These are phyloP conservation scores for Cremastobaeus sp. DNA, from an alignment of 2,888 invertebrate genomes.

Conservation along the genomic window DNA sequence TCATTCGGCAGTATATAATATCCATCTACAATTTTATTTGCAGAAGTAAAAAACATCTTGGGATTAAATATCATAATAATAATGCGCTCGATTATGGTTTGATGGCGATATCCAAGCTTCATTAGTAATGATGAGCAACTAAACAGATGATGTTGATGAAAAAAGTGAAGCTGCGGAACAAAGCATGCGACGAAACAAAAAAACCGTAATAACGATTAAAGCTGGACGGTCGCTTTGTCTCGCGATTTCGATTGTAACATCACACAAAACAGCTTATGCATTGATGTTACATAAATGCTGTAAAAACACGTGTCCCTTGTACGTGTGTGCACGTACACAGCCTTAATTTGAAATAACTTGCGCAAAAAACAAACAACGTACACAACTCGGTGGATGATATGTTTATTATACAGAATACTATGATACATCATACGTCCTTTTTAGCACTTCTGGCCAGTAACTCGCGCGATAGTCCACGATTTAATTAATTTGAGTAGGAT, in stretches of 20 bases:
- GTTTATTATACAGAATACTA: constrained; percentile 29
- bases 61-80: too few relatives aligned
- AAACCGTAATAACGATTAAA: constrained; percentile 14
- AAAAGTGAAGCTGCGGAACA: too few relatives aligned
- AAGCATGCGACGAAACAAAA: not conserved
- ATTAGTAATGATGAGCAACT: not conserved
- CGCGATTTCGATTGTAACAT: constrained; percentile 23
- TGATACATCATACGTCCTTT: constrained; percentile 32
- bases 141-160: constrained; percentile 13
- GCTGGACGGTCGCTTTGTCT: constrained; percentile 15
- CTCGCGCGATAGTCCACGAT: constrained; percentile 22
- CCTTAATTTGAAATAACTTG: constrained; percentile 17
- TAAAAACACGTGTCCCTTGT: constrained; percentile 12
- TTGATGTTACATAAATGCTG: constrained; percentile 17
- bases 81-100: too few relatives aligned
- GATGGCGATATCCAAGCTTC: not conserved
- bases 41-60: not conserved
- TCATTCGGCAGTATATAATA: too few relatives aligned
- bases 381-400: constrained; percentile 10
- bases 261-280: constrained; percentile 7
- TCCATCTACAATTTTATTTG: too few relatives aligned
- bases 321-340: constrained; percentile 13
- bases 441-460: not conserved
- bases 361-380: constrained; percentile 19
- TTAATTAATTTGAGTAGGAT: constrained; percentile 44